Base-by-base conservation (phyloP, 2,113 vertebrate genomes). In the Callionymus lyra region DNA sequence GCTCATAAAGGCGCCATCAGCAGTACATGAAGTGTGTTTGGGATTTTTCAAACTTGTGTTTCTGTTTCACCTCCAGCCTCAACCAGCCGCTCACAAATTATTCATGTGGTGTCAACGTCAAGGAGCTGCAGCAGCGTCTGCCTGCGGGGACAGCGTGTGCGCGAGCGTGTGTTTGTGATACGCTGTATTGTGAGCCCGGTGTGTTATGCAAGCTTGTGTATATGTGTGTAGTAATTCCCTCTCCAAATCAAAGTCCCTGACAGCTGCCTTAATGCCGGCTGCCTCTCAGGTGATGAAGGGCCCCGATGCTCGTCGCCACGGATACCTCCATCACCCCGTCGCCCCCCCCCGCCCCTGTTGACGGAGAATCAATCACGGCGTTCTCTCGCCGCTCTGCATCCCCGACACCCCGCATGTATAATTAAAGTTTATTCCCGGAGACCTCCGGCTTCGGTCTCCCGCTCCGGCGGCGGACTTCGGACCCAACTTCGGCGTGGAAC, bases 181-280 rank as follows among this genome's bases (percentile, higher is more conserved):
- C 62, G 55, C 65, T 51, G 38, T 42, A 51, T 57, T 73, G 63
- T 68, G 59, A 55, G 59, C 37, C 41, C 18, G 70, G 68, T 65
- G 54, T 64, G 52, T 70, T 74, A 47, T 70, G 60, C 45, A 47
- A 59, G 53, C 1, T 0, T 54, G 32, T 39, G 52, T 44, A 40
- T 56, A 53, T 54, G 54, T 48, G 53, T 47, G 68, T 56, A 70
- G 77, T 80, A 70, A 76, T 74, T 75, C 69, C 75, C 68, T 51
- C 68, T 70, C 56, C 74, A 82, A 82, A 82, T 83, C 76, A 80
- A 82, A 78, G 73, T 71, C 73, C 53, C 59, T 72, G 77, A 82
- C 75, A 80, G 70, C 72, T 78, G 66, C 78, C 68, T 77, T 79
- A 77, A 77, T 77, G 74, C 68, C 43, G 42, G 59, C 60, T 70